Base-by-base conservation (phyloP, 1,140 invertebrate species). In the Panagrolaimus sp. region DNA sequence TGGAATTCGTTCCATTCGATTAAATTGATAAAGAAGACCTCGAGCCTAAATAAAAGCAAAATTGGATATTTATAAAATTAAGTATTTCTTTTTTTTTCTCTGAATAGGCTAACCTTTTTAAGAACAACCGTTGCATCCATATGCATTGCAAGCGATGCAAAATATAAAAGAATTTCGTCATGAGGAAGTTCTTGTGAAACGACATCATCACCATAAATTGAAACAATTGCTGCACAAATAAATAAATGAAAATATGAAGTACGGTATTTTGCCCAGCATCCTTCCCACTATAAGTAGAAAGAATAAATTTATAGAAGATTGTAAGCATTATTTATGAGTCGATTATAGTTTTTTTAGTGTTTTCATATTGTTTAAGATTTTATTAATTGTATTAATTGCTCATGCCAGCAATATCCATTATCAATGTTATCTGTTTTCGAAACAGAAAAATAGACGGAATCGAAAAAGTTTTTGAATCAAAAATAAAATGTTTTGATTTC, bases 241-340 rank as follows among this genome's bases (percentile, higher is more conserved):
- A 94, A 95, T 74, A 94, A 84, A 81, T 94, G 91, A 84, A 94
- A 94, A 81, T 93, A 92, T 83, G 93, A 90, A 0, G 92, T 94
- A 80, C 92, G 87, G 84, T 92, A 93, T 82, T 92, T 91, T 0
- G 92, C 89, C 92, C 92, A 95, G 82, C 92, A 95, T 0, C 91
- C 89, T 84, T 94, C 92, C 92, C 92, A 95, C 88, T n/a, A n/a
- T n/a, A n/a, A n/a, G n/a, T n/a, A n/a, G n/a, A n/a, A n/a, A n/a
- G n/a, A n/a, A n/a, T n/a, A n/a, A n/a, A n/a, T n/a, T n/a, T n/a
- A n/a, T n/a, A n/a, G n/a, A n/a, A n/a, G n/a, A n/a, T n/a, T n/a
- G n/a, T n/a, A n/a, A n/a, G n/a, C n/a, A n/a, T n/a, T n/a, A n/a
- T n/a, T n/a, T n/a, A n/a, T n/a, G n/a, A n/a, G n/a, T n/a, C n/a